Conservation (phyloP, 2,888 invertebrate genomes). For the Scaptomyza flava region DNA sequence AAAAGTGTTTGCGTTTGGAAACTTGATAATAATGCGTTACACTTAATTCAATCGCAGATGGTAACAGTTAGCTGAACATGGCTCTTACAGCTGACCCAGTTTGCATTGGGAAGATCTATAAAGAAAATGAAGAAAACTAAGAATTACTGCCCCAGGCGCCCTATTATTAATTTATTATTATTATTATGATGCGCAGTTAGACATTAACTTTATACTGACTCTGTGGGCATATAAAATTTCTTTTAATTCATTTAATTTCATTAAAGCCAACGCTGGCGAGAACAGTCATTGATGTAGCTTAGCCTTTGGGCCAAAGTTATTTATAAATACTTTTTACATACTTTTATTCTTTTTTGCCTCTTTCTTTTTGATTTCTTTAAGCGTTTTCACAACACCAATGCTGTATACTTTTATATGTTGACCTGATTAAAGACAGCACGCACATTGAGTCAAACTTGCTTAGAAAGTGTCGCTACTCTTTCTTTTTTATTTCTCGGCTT, state of each 20-base stretch:
- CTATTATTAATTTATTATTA: conserved; percentile 21
- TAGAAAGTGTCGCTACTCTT: conserved; percentile 70
- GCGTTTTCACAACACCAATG: conserved; percentile 7
- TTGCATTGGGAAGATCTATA: conserved; percentile 23
- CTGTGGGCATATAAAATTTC: conserved; percentile 34
- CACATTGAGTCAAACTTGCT: conserved; percentile 38
- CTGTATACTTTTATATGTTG: conserved; percentile 31
- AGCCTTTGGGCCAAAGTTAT: conserved; percentile 58
- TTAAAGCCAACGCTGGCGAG: conserved; percentile 41
- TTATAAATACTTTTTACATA: conserved; percentile 36
- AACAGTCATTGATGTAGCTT: conserved; percentile 37
- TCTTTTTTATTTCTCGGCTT: conserved; percentile 19
- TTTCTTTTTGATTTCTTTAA: conserved; percentile 17
- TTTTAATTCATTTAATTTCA: conserved; percentile 60
- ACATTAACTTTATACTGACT: not conserved
- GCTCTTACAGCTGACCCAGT: conserved; percentile 34
- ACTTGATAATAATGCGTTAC: conserved; percentile 39
- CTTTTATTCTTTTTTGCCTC: conserved; percentile 4
- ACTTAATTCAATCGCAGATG: conserved; percentile 52
- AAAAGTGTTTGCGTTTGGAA: conserved; percentile 27
- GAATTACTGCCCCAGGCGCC: conserved; percentile 27
- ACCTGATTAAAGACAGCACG: conserved; percentile 61
- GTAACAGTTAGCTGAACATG: conserved; percentile 20
- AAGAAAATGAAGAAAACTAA: not conserved
- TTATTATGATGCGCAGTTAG: conserved; percentile 9